Evolutionary conservation across 2,113 vertebrate species (phyloP), one percentile per base, ranked within the genome.

Genomic region (Onychostruthus taczanowskii): DNA sequence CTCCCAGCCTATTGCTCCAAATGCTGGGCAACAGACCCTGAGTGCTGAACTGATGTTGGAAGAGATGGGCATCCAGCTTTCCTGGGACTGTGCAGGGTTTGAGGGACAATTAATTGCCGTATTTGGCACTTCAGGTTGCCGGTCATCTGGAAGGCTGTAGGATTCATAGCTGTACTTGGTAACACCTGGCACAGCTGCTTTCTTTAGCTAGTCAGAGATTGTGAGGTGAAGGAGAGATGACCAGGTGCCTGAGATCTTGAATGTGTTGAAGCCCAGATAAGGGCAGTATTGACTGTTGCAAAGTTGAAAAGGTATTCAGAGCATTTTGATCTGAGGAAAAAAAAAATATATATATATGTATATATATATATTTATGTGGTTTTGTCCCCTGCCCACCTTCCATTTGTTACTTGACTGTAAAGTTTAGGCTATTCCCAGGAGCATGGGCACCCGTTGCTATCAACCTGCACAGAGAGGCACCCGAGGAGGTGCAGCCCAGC

Each of bases 91-190:
- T 53, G n/a, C 31, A 46, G 43, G 1, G 1, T 55, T 50, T 2
- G 4, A 24, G 47, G 19, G 27, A 56, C 62, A 1, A 0, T 31
- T 66, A 27, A 20, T 61, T 3, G 1, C 44, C 0, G 0, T 7
- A 23, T 63, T 67, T 47, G 28, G 16, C 21, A 9, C 33, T 37
- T 89, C 0, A 6, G 18, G 28, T 41, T 80, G 69, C 16, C 33
- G n/a, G 33, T 69, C 39, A 37, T 30, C 59, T 73, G 47, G n/a
- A 27, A 64, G 27, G 27, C 59, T 69, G 35, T 5, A n/a, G 46
- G 14, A 56, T 79, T 91, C 83, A 67, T 6, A 3, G 23, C 43
- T 2, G 2, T 53, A 7, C 16, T 30, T 90, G 72, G 11, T 52
- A 52, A 47, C 67, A 76, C 8, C 30, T 80, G 56, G 27, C 72